Evolutionary conservation across 1,140 invertebrate genomes (phyloP).

Genomic region (Odontomachus brunneus): DNA sequence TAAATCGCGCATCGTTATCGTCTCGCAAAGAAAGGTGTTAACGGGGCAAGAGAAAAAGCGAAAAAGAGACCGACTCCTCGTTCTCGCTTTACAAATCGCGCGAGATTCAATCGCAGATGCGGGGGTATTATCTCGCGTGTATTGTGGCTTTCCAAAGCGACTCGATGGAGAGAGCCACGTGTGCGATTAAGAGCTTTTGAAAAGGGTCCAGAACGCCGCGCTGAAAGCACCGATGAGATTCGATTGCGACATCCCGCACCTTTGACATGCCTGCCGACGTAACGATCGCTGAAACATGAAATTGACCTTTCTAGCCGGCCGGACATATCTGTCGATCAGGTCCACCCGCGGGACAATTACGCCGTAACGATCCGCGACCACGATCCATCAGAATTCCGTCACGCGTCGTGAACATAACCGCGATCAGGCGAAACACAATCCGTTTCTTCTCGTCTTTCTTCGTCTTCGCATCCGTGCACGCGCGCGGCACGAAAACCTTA

Average conservation of each 20-base stretch:
- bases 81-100: slow-evolving; percentile 33
- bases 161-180: slow-evolving; percentile 26
- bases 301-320: slow-evolving; percentile 71
- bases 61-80: too few relatives aligned
- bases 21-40: background rate
- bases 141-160: slow-evolving; percentile 30
- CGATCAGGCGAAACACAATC: slow-evolving; percentile 68
- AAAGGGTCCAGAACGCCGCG: slow-evolving; percentile 27
- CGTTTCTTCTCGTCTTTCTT: slow-evolving; percentile 50
- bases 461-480: background rate
- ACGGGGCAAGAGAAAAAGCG: background rate
- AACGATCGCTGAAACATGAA: slow-evolving; percentile 69
- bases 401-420: slow-evolving; percentile 71
- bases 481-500: slow-evolving; percentile 15
- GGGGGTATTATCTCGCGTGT: slow-evolving; percentile 31
- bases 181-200: slow-evolving; percentile 46
- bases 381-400: slow-evolving; percentile 77
- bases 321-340: slow-evolving; percentile 60
- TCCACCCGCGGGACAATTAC: slow-evolving; percentile 76
- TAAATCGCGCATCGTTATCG: background rate
- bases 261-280: slow-evolving; percentile 52
- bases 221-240: slow-evolving; percentile 62
- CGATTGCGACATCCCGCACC: slow-evolving; percentile 56
- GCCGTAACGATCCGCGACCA: slow-evolving; percentile 72
- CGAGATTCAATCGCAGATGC: slow-evolving; percentile 39